phyloP scores from a whole-genome alignment of 2,888 invertebrate genomes.

The Tiliacea citrago region DNA sequence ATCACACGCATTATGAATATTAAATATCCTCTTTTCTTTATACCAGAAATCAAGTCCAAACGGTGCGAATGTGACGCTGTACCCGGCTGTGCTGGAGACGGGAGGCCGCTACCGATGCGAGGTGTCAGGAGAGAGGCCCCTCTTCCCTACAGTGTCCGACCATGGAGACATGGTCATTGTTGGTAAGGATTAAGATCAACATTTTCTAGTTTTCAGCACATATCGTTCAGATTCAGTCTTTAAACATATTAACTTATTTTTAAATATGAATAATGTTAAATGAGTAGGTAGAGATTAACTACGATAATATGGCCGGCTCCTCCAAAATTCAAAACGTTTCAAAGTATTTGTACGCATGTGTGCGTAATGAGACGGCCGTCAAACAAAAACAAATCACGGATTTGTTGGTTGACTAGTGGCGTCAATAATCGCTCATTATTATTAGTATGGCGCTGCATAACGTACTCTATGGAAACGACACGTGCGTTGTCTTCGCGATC shows the following conservation, averaged over 20 bases:
- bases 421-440: no score
- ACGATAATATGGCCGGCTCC: no score
- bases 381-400: no score
- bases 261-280: background rate
- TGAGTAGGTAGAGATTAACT: no score
- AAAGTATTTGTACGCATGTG: no score
- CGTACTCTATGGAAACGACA: no score
- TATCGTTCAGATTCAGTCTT: background rate
- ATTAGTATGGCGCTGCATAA: no score
- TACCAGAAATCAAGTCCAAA: slow-evolving; percentile 92
- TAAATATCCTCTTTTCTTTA: slow-evolving; percentile 17
- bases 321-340: no score
- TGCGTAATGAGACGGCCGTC: no score
- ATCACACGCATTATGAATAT: slow-evolving; percentile 28
- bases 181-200: slow-evolving; percentile 89
- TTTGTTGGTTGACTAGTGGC: no score
- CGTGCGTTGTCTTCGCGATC: no score
- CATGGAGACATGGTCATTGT: slow-evolving; percentile 94
- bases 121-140: slow-evolving; percentile 94
- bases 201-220: background rate
- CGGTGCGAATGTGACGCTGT: slow-evolving; percentile 92
- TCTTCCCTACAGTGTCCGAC: slow-evolving; percentile 94
- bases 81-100: slow-evolving; percentile 92
- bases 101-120: slow-evolving; percentile 95
- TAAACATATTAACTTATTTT: background rate